Conservation (phyloP, 2,888 invertebrate genomes). For the Epsilonema sp. region DNA sequence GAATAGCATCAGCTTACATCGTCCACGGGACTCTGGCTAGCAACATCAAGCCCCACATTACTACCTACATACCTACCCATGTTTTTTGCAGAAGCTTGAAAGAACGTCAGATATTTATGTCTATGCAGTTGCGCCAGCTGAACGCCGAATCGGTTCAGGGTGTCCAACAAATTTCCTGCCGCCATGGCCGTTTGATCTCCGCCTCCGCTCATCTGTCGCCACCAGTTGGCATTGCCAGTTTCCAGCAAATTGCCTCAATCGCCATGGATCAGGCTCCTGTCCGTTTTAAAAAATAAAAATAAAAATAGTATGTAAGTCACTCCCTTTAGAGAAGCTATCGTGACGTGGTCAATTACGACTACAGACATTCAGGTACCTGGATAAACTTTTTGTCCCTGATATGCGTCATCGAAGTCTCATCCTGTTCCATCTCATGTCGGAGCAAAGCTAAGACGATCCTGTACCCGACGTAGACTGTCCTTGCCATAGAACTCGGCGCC, state of each 20-base stretch:
- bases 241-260: neutral
- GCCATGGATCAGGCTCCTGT: neutral
- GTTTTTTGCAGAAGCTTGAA: neutral
- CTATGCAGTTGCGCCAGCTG: neutral
- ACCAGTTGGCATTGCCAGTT: neutral
- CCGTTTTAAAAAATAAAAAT: too few species aligned
- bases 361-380: too few species aligned
- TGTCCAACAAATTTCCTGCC: neutral
- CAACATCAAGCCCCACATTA: too few species aligned
- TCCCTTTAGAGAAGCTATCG: too few species aligned
- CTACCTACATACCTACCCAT: too few species aligned
- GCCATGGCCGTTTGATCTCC: too few species aligned
- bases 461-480: constrained; percentile 59
- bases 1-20: too few species aligned
- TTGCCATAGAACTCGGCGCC: constrained; percentile 48
- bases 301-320: too few species aligned
- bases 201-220: neutral
- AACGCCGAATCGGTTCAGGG: neutral
- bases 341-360: too few species aligned
- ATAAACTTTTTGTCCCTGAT: constrained; percentile 86
- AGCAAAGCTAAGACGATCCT: constrained; percentile 57
- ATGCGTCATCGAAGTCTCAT: constrained; percentile 62
- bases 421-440: constrained; percentile 46
- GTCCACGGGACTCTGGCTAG: too few species aligned
- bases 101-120: neutral